Conservation (phyloP, 2,888 invertebrate species). For the Ophion costatus region DNA sequence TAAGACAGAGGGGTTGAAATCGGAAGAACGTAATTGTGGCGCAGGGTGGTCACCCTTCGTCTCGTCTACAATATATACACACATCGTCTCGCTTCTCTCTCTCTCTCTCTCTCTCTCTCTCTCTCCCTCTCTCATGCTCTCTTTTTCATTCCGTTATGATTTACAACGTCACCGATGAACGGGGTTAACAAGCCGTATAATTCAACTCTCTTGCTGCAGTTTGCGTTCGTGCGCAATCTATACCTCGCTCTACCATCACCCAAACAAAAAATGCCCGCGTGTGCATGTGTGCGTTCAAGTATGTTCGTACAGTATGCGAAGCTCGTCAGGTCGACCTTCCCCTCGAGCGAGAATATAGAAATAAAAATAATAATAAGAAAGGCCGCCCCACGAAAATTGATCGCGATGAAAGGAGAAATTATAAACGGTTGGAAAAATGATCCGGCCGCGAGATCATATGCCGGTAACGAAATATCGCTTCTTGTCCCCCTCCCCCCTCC, state of each 20-base stretch:
- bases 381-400: constrained; percentile 22
- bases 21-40: constrained; percentile 59
- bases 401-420: constrained; percentile 49
- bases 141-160: constrained; percentile 50
- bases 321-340: constrained; percentile 17
- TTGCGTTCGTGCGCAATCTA: constrained; percentile 34
- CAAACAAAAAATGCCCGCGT: no score
- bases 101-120: no score
- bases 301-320: not conserved
- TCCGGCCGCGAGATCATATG: constrained; percentile 16
- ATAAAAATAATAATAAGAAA: not conserved
- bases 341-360: not conserved
- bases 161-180: constrained; percentile 65
- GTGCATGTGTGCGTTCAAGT: no score
- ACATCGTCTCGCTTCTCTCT: not conserved
- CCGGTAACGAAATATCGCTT: constrained; percentile 30
- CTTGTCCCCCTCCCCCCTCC: not conserved
- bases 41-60: constrained; percentile 43
- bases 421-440: constrained; percentile 32
- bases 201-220: constrained; percentile 58
- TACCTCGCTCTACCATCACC: not conserved
- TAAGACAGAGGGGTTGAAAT: constrained; percentile 23
- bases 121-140: no score
- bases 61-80: constrained; percentile 21
- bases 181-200: constrained; percentile 68